Base-by-base conservation (phyloP, 2,797 vertebrate species). In the Loris lydekkerianus region DNA sequence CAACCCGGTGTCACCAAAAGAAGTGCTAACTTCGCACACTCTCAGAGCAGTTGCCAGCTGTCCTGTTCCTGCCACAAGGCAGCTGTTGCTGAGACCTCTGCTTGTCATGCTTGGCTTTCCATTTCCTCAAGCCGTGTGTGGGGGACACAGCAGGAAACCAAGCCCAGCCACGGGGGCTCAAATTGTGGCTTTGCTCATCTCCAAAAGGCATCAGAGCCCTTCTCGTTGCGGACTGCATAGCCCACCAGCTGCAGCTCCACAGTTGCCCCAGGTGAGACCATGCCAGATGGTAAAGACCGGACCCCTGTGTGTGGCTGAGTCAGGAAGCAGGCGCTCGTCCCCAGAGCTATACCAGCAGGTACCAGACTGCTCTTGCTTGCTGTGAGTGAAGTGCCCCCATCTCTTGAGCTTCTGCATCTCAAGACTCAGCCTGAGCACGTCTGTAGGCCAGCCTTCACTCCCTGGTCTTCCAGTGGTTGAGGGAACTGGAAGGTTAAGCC, bases 401-500 rank as follows among this genome's bases (percentile, higher is more conserved):
- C 49, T 78, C 77, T 3, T 21, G 58, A 43, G 1, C 5, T n/a
- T 10, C 65, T 83, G 49, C 34, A 21, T 13, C 29, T 58, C 18
- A 49, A 40, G 56, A 14, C 21, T 67, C 4, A 29, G 11, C 10
- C 29, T 13, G 40, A 76, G 53, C 37, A 10, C 3, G 9, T 53
- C 70, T 27, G 76, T 7, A 63, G 63, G 43, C 43, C 21, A 34
- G 34, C 34, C 34, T 34, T 34, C 34, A 34, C 34, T 34, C 23
- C 31, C 56, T 3, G 10, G 4, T 40, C 21, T 43, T 2, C 3
- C 15, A 7, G 7, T 20, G 1, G 10, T 3, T 5, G 3, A 67
- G 29, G 58, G 56, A 53, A 61, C 4, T 53, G 49, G 14, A 53
- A 53, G 49, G 49, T 53, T 17, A 20, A 20, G 29, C 40, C 25